Percentiles rank a stretch among this genome's conserved stretches.
Evolutionary conservation across 2,888 invertebrate genomes (phyloP).

Genomic region (Cybosia mesomella): DNA sequence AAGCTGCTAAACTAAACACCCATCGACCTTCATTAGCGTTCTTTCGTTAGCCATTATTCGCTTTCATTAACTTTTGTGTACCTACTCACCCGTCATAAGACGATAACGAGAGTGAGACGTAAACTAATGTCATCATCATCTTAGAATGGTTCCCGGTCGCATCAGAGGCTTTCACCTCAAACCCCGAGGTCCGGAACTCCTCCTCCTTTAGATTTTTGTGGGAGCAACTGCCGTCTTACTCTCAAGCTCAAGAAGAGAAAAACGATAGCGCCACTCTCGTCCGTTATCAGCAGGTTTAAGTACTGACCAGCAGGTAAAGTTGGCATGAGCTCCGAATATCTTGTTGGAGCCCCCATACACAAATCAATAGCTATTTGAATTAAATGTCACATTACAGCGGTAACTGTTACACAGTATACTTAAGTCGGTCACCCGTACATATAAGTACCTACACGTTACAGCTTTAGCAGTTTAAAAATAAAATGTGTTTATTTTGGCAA

Average conservation of each 20-base stretch:
- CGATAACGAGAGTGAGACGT: too few relatives aligned
- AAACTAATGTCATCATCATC: background rate
- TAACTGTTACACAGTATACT: slow-evolving; percentile 25
- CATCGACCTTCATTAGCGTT: too few relatives aligned
- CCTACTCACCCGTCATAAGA: too few relatives aligned
- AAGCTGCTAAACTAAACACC: background rate
- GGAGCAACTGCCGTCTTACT: background rate
- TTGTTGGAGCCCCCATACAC: background rate
- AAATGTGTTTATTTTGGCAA: slow-evolving; percentile 55
- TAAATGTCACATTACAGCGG: background rate
- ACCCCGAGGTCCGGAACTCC: too few relatives aligned
- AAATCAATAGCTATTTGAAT: background rate
- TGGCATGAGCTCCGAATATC: too few relatives aligned
- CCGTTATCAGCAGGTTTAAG: too few relatives aligned
- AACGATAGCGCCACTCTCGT: background rate
- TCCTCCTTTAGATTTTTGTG: background rate
- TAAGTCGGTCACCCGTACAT: slow-evolving; percentile 28
- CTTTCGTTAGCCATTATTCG: too few relatives aligned
- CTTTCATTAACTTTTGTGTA: too few relatives aligned
- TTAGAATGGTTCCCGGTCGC: background rate
- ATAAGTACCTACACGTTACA: slow-evolving; percentile 24
- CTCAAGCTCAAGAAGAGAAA: background rate
- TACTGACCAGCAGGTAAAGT: too few relatives aligned
- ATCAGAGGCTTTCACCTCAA: background rate
- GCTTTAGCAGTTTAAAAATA: slow-evolving; percentile 49